Percentiles rank a stretch among this genome's conserved stretches.
Conservation (phyloP, 2,888 invertebrate genomes). For the Troides aeacus region DNA sequence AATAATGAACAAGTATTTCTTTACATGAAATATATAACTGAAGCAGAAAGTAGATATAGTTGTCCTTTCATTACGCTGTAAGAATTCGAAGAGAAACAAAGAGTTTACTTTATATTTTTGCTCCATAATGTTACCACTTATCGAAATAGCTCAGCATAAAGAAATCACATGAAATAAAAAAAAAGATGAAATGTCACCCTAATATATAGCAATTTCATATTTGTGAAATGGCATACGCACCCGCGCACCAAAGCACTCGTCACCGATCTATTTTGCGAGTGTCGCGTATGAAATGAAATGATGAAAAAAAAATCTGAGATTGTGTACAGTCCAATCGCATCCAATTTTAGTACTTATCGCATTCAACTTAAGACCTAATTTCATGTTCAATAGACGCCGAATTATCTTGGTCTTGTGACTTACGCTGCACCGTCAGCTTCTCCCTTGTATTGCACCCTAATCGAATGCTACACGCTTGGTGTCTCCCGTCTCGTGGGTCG, state of each 20-base stretch:
- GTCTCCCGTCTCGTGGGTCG: constrained; percentile 68
- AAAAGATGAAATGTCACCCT: constrained; percentile 60
- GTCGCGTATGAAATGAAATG: constrained; percentile 77
- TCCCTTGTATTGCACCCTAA: constrained; percentile 76
- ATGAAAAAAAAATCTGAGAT: constrained; percentile 32
- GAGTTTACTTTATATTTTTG: constrained; percentile 7
- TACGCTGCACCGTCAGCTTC: constrained; percentile 68
- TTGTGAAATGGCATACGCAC: constrained; percentile 67
- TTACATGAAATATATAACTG: not conserved
- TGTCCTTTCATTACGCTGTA: not conserved
- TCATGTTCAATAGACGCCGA: constrained; percentile 30
- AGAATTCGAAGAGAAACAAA: not conserved
- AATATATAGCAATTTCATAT: constrained; percentile 73
- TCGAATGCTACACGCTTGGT: constrained; percentile 76
- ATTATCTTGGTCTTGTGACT: constrained; percentile 41
- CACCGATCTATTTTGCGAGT: constrained; percentile 76
- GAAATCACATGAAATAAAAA: constrained; percentile 58
- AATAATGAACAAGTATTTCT: not conserved
- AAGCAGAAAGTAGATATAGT: not conserved
- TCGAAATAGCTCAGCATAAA: constrained; percentile 46
- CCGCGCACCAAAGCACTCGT: constrained; percentile 59
- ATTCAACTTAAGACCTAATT: constrained; percentile 29
- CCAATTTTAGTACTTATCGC: constrained; percentile 32
- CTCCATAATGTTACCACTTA: constrained; percentile 30
- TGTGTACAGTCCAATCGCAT: not conserved